Conservation (phyloP, 2,888 invertebrate genomes). For the Melieria crassipennis region DNA sequence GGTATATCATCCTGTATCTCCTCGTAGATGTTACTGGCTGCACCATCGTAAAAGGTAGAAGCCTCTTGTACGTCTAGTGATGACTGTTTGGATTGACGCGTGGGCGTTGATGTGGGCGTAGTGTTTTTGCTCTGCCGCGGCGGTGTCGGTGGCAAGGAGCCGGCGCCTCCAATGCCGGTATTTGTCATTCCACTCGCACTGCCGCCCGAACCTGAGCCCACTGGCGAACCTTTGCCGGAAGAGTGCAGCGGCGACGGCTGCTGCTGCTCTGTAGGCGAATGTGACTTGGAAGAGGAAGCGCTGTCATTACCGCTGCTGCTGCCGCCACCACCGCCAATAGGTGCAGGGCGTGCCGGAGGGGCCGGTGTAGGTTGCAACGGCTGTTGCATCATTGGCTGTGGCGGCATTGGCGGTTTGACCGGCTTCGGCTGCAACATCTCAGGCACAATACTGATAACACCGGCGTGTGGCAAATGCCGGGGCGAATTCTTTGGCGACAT, state of each 20-base stretch:
- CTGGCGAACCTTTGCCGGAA: conserved; percentile 56
- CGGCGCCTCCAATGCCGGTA: conserved; percentile 23
- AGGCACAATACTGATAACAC: conserved; percentile 68
- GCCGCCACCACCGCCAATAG: conserved; percentile 37
- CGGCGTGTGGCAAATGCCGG: conserved; percentile 66
- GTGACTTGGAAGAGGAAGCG: conserved; percentile 55
- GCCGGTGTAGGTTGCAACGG: conserved; percentile 47
- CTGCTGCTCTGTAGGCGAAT: conserved; percentile 54
- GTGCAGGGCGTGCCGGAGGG: conserved; percentile 49
- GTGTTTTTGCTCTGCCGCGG: conserved; percentile 56
- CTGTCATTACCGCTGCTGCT: conserved; percentile 6
- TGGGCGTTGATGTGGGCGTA: conserved; percentile 58
- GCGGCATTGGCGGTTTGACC: conserved; percentile 56
- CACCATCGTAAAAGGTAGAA: conserved; percentile 38
- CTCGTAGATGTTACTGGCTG: conserved; percentile 68
- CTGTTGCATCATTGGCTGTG: conserved; percentile 53
- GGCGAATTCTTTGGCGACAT: conserved; percentile 68
- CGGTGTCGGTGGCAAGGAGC: conserved; percentile 54
- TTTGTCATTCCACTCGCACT: conserved; percentile 15
- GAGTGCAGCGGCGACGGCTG: conserved; percentile 51
- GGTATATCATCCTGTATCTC: conserved; percentile 70
- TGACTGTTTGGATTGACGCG: conserved; percentile 53
- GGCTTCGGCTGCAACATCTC: conserved; percentile 56
- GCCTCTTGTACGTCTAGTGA: conserved; percentile 48
- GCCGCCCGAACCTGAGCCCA: conserved; percentile 40